Conservation (phyloP, 2,888 invertebrate species). For the Ptilodon capucinus region DNA sequence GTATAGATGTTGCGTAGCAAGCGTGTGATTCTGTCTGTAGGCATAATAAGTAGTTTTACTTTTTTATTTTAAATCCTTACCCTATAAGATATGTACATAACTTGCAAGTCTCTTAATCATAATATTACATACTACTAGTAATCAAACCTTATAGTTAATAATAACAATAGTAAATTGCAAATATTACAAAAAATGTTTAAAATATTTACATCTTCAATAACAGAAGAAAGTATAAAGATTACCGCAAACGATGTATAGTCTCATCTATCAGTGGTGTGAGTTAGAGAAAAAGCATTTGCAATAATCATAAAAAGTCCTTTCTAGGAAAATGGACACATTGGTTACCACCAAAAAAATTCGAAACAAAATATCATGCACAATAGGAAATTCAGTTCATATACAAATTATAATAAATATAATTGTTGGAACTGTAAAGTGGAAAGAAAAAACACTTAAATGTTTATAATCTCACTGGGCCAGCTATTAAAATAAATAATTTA, state of each 20-base stretch:
- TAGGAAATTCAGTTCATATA: constrained; percentile 31
- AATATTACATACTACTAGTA: constrained; percentile 65
- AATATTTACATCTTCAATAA: constrained; percentile 79
- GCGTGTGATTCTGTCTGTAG: constrained; percentile 20
- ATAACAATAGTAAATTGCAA: constrained; percentile 67
- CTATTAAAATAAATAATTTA: constrained; percentile 48
- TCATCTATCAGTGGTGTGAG: constrained; percentile 7
- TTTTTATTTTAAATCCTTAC: constrained; percentile 57
- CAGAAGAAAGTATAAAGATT: constrained; percentile 44
- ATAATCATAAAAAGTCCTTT: constrained; percentile 22
- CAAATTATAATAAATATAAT: constrained; percentile 35
- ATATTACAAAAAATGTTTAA: constrained; percentile 75
- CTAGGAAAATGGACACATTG: constrained; percentile 16
- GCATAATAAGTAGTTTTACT: constrained; percentile 21
- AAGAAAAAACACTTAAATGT: constrained; percentile 29
- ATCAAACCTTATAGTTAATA: constrained; percentile 74
- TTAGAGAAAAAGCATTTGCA: constrained; percentile 25
- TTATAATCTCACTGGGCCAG: constrained; percentile 66
- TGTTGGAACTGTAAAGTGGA: constrained; percentile 35
- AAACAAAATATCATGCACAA: constrained; percentile 25
- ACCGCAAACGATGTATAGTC: constrained; percentile 22
- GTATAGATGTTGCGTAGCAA: constrained; percentile 26
- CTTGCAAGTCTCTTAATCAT: constrained; percentile 76
- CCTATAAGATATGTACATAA: constrained; percentile 80
- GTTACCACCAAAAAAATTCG: constrained; percentile 27